Evolutionary conservation across 2,888 invertebrate species (phyloP), one percentile per base, ranked within the genome.

Genomic region (Tanytarsus gracilentus): DNA sequence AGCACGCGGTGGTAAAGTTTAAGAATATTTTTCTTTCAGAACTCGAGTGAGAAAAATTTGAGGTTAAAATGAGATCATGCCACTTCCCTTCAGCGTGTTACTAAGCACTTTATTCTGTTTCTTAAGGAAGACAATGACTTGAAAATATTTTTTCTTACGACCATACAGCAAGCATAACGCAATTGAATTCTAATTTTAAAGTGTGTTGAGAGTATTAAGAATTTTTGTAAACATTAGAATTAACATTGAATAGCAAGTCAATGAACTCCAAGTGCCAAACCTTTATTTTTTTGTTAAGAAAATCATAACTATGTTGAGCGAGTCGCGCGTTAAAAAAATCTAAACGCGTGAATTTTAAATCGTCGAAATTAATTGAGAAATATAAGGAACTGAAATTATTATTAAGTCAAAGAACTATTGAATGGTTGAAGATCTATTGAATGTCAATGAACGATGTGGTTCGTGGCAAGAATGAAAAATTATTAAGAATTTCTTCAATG

Each of bases 221-320:
- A 53, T 18, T n/a, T n/a, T n/a, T n/a, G n/a, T n/a, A n/a, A n/a
- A n/a, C n/a, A n/a, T n/a, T 36, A 36, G 53, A 53, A 55, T 55
- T 55, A 55, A 55, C 55, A 55, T 55, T 55, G 55, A 55, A 55
- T 55, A 25, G 40, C 33, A 36, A 55, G 55, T 55, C 55, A 55
- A 55, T 40, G 55, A 55, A 55, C 55, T 55, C 26, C n/a, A n/a
- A n/a, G n/a, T n/a, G n/a, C n/a, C n/a, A n/a, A n/a, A n/a, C n/a
- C n/a, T n/a, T n/a, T n/a, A n/a, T n/a, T n/a, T n/a, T n/a, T n/a
- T n/a, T n/a, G n/a, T n/a, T n/a, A n/a, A n/a, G n/a, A n/a, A n/a
- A n/a, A n/a, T n/a, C n/a, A n/a, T n/a, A n/a, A n/a, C n/a, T n/a
- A n/a, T n/a, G n/a, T n/a, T n/a, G n/a, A n/a, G n/a, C n/a, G n/a